Base-by-base conservation (phyloP, 2,888 invertebrate species). In the Caenorhabditis japonica region DNA sequence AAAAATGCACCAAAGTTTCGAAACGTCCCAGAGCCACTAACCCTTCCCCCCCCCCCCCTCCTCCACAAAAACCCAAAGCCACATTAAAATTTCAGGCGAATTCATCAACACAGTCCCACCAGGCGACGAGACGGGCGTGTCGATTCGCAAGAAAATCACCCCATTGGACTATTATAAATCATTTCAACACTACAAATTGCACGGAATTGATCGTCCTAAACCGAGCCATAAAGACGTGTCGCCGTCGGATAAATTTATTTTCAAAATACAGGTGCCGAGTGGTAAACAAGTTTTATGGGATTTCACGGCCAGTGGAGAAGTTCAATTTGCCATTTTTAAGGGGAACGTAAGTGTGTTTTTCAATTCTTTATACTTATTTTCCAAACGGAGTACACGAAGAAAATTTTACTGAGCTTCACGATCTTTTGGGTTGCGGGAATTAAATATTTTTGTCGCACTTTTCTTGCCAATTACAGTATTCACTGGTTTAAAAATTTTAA, bases 201-300 rank as follows among this genome's bases (percentile, higher is more conserved):
- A 61, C 17, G 68, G 68, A 38, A 69, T 73, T 8, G 77, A 73
- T 13, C 47, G 82, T 41, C 79, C 80, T 12, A 76, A 69, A 51
- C 55, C 79, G 23, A 75, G 62, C 25, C 73, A 76, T 36, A 80
- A 80, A 71, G 82, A 82, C 36, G 52, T 82, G 10, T 49, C 69
- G 2, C 76, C 82, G 3, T 51, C 56, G 4, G 75, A 70, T 13
- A 47, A 44, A 8, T 80, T 80, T 39, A 34, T 61, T 27, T 73
- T 82, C 34, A 73, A 72, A 1, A 76, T 82, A 34, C 69, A 71
- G 7, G 75, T 80, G 8, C 51, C 73, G 15, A 69, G 73, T 13
- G 78, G 66, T 10, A 72, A 77, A 21, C 73, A 58, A 10, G 52
- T 82, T 3, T 60, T 80, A n/a, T 82, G 80, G 82, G 82, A 82